Evolutionary conservation across 1,140 invertebrate species (phyloP), one percentile per base, ranked within the genome.

Genomic region (Branchinecta lindahli): DNA sequence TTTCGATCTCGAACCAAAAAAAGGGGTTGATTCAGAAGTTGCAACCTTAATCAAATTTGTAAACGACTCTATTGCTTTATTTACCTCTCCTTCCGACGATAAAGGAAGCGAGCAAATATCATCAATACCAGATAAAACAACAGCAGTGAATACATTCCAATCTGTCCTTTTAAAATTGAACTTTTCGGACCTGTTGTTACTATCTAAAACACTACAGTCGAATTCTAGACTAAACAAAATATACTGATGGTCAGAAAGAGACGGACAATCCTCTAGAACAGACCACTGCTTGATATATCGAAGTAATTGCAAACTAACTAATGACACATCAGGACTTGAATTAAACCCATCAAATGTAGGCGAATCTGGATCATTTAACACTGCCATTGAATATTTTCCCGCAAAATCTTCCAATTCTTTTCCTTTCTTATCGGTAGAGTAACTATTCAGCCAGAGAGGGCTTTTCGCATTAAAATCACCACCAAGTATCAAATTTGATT

Each of bases 401-500:
- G n/a, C n/a, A n/a, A 52, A 52, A n/a, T 52, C 47, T 9, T 52
- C 47, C 47, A 52, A n/a, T 52, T 52, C n/a, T 52, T 52, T 52
- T 9, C 47, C 47, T 52, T 52, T 52, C n/a, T 9, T 52, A n/a
- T 52, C 47, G n/a, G 47, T 52, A 52, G 47, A n/a, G n/a, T 9
- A 9, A n/a, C n/a, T 52, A 52, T 9, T 9, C n/a, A 52, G 47
- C 47, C 47, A 52, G n/a, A 52, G 47, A 9, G 47, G 47, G 47
- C 47, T 52, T 52, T 52, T 52, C n/a, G 9, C 9, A 52, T 52
- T 52, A 52, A 52, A 52, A n/a, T n/a, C 47, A 52, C 47, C n/a
- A n/a, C n/a, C n/a, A n/a, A n/a, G n/a, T n/a, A n/a, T n/a, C n/a
- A n/a, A n/a, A n/a, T n/a, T n/a, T n/a, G n/a, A n/a, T n/a, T n/a